Evolutionary conservation across 2,113 vertebrate species (phyloP).

Genomic region (Neogale vison): DNA sequence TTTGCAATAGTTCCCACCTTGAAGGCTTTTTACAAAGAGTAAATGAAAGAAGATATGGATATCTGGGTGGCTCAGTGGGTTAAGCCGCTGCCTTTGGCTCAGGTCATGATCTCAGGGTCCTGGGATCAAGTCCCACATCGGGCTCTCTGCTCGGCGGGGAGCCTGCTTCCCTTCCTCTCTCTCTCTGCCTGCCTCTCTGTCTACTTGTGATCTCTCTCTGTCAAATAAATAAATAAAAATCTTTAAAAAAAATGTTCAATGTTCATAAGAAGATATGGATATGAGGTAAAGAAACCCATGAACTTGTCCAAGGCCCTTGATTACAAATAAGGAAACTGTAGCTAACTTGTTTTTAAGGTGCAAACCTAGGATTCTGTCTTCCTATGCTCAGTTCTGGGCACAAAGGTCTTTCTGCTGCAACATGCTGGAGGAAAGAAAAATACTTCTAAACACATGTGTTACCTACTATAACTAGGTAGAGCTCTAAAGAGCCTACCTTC

Average conservation of each 20-base stretch:
- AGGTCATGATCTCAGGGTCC: too few species aligned
- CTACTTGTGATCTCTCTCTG: too few species aligned
- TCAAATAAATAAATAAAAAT: too few species aligned
- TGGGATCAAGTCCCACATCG: too few species aligned
- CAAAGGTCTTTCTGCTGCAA: not conserved
- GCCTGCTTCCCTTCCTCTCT: too few species aligned
- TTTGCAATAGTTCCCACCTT: not conserved
- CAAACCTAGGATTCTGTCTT: not conserved
- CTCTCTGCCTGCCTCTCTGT: too few species aligned
- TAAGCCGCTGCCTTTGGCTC: too few species aligned
- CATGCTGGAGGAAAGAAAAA: not conserved
- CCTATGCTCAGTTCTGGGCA: not conserved
- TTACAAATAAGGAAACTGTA: not conserved
- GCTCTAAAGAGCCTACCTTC: not conserved
- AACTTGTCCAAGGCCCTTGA: not conserved
- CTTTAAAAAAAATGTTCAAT: too few species aligned
- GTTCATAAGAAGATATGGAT: not conserved
- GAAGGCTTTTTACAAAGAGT: not conserved
- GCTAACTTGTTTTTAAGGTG: not conserved
- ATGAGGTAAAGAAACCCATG: not conserved
- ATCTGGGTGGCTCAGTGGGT: too few species aligned
- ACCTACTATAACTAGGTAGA: not conserved
- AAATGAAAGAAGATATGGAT: not conserved
- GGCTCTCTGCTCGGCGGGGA: too few species aligned
- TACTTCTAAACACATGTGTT: not conserved